Evolutionary conservation across 2,888 invertebrate genomes (phyloP).

Genomic region (Neoaliturus tenellus): DNA sequence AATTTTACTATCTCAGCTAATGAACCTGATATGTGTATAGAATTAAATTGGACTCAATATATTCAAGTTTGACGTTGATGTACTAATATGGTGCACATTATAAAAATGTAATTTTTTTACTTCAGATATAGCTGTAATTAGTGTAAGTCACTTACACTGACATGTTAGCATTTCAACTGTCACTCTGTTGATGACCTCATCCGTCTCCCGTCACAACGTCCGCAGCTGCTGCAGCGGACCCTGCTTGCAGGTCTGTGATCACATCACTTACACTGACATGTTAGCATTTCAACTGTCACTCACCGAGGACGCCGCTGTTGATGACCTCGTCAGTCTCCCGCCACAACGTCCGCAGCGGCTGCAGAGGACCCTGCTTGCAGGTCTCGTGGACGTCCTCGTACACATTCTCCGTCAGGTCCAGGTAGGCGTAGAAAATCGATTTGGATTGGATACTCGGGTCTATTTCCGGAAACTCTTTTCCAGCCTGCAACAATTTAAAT

Average conservation of each 20-base stretch:
- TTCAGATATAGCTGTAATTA: too few species aligned
- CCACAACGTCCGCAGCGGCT: conserved; percentile 55
- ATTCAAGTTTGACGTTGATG: too few species aligned
- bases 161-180: not conserved
- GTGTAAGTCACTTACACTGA: too few species aligned
- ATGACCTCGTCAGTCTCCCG: conserved; percentile 53
- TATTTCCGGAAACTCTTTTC: not conserved
- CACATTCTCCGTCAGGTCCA: conserved; percentile 37
- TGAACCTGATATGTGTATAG: too few species aligned
- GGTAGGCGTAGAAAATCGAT: conserved; percentile 47
- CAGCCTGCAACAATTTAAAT: conserved; percentile 4
- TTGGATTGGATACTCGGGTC: not conserved
- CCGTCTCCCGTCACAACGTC: too few species aligned
- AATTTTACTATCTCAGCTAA: too few species aligned
- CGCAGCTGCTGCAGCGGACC: too few species aligned
- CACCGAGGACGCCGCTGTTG: conserved; percentile 49
- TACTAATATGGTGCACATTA: too few species aligned
- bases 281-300: not conserved
- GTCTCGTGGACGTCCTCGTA: conserved; percentile 40
- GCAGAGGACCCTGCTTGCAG: not conserved
- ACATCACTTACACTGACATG: not conserved
- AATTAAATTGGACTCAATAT: too few species aligned
- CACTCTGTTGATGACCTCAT: not conserved
- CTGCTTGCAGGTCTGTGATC: not conserved
- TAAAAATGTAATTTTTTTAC: too few species aligned